A percentile compares a stretch with the other conserved stretches of the same genome.
These are phyloP conservation scores for Hipposideros armiger DNA, from an alignment of 2,113 vertebrate genomes.

Conservation along the genomic window DNA sequence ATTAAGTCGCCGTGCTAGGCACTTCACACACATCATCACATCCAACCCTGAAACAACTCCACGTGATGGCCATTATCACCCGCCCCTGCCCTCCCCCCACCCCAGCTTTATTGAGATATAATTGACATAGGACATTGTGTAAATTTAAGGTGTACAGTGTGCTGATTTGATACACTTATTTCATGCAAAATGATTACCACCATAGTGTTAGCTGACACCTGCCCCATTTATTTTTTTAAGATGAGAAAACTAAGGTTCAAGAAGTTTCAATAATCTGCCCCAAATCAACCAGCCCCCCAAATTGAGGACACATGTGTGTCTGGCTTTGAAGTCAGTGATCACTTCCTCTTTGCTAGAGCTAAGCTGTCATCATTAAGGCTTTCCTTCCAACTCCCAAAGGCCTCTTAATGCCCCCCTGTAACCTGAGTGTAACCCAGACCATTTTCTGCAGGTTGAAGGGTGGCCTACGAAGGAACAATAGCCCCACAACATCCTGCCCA, in stretches of 20 bases:
- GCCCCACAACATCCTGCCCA: neutral
- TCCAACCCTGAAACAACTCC: neutral
- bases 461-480: slow-evolving; percentile 13
- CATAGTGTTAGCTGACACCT: neutral
- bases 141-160: neutral
- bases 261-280: slow-evolving; percentile 34
- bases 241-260: neutral
- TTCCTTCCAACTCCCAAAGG: neutral
- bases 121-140: neutral
- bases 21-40: neutral
- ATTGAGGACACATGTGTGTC: neutral
- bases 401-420: neutral
- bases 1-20: neutral
- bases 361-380: neutral
- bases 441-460: slow-evolving; percentile 51
- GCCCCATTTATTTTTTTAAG: neutral
- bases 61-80: neutral
- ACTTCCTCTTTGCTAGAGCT: neutral
- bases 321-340: neutral
- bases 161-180: neutral
- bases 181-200: neutral
- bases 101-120: neutral
- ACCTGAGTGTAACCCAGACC: neutral
- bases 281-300: slow-evolving; percentile 40
- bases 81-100: too few relatives aligned